These are phyloP conservation scores for Phragmatobia fuliginosa DNA, from an alignment of 2,888 invertebrate species.

Conservation along the genomic window DNA sequence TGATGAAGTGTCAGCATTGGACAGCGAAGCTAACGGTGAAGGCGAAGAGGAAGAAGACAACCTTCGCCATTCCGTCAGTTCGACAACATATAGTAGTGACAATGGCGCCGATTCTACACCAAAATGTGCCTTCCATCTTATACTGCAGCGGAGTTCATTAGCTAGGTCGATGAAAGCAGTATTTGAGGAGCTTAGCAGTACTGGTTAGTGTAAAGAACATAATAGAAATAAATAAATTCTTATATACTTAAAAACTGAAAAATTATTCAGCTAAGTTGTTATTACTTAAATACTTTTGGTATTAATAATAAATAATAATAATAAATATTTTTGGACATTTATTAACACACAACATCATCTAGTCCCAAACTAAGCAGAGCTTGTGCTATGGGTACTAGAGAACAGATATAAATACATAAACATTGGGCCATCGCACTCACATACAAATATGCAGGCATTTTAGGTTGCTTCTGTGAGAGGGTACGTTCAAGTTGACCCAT, in stretches of 20 bases:
- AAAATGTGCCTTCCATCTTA: constrained; percentile 91
- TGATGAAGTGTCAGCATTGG: constrained; percentile 86
- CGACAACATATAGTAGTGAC: constrained; percentile 67
- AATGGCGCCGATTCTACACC: constrained; percentile 61
- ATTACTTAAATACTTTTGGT: neutral
- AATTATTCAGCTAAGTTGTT: too few relatives aligned
- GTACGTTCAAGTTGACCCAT: too few relatives aligned
- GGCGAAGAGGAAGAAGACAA: constrained; percentile 80
- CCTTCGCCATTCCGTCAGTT: constrained; percentile 74
- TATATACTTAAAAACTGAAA: too few relatives aligned
- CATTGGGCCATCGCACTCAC: too few relatives aligned
- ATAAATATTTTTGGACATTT: too few relatives aligned
- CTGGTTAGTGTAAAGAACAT: constrained; percentile 70
- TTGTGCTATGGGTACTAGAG: too few relatives aligned
- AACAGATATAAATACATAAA: too few relatives aligned
- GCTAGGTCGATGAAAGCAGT: constrained; percentile 94
- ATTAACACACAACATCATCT: too few relatives aligned
- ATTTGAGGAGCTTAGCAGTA: constrained; percentile 91
- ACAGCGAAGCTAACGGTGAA: constrained; percentile 77
- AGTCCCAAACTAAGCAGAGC: too few relatives aligned
- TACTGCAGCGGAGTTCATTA: constrained; percentile 92
- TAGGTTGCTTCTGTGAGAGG: too few relatives aligned
- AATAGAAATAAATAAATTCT: neutral
- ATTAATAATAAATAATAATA: too few relatives aligned
- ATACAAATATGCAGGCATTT: too few relatives aligned